These are phyloP conservation scores for Cochlearius cochlearius DNA, from an alignment of 2,113 vertebrate species.

Conservation along the genomic window DNA sequence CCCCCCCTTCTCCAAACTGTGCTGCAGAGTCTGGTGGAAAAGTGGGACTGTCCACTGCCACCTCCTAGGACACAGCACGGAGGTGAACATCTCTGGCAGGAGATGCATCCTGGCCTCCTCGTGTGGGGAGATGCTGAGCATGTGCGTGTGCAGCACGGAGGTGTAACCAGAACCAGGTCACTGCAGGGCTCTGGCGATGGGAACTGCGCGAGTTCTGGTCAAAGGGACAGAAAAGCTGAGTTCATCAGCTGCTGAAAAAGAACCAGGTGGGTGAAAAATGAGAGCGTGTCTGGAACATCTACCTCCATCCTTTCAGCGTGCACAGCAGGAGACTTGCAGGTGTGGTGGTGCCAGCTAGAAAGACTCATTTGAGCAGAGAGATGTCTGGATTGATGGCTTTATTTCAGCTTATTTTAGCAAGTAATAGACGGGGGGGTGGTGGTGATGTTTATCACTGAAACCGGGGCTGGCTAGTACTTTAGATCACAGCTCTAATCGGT, in stretches of 20 bases:
- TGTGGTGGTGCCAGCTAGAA: not conserved
- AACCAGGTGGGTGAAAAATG: not conserved
- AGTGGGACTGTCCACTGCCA: not conserved
- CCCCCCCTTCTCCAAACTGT: not conserved
- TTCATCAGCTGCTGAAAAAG: not conserved
- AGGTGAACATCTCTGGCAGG: not conserved
- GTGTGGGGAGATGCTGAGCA: not conserved
- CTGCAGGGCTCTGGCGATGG: not conserved
- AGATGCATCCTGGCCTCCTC: not conserved
- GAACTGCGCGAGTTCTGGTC: not conserved
- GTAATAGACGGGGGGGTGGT: not conserved
- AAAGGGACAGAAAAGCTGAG: not conserved
- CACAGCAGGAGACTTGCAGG: not conserved
- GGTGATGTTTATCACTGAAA: constrained; percentile 37
- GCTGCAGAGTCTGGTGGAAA: not conserved
- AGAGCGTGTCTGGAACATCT: not conserved
- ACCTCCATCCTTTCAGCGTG: not conserved
- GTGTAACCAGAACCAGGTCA: not conserved
- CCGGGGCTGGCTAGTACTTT: constrained; percentile 14
- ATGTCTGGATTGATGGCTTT: constrained; percentile 13
- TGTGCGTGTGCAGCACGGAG: not conserved
- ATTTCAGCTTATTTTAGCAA: constrained; percentile 43
- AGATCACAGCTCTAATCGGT: constrained; percentile 23
- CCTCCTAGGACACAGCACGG: accelerated
- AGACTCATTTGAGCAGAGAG: not conserved